Base-by-base conservation (phyloP, 35 echinoderm and acorn worm species). In the Lytechinus variegatus region DNA sequence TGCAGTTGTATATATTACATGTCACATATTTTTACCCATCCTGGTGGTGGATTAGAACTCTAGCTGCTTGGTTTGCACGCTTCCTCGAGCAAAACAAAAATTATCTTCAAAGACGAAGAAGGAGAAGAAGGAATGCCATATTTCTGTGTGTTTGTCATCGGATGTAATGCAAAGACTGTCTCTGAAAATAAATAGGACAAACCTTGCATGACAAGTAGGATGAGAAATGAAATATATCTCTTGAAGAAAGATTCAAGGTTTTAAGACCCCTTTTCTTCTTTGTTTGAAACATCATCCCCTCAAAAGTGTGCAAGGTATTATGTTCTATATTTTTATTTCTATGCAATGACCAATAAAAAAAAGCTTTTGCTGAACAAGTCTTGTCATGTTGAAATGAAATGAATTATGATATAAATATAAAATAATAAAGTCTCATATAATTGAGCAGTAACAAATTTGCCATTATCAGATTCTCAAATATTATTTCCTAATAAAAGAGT, bases 111-210 rank as follows among this genome's bases (percentile, higher is more conserved):
- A 79, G 66, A 24, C 19, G n/a, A 1, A 79, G n/a, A 24, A 79
- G n/a, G 88, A 52, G 52, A 44, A 90, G 28, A 27, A 10, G 88
- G 88, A 90, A 90, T 90, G 88, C 29, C 88, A 44, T 52, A 90
- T 90, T 90, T 90, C 28, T 10, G 88, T 90, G 52, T 90, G 88
- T 90, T 52, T 90, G 88, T 90, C 88, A 90, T 90, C 88, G 52
- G 88, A 44, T 12, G 88, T 90, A 90, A 90, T 90, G 27, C 88
- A 90, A 90, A 44, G 88, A 28, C 88, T 52, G 88, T 52, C 88
- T 90, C 88, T 90, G 52, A 44, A 90, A 90, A 90, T 90, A 90
- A 90, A 90, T 90, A 90, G 6, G 29, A 6, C 29, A n/a, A 44
- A 12, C 52, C 88, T 28, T 44, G 88, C 88, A 44, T 52, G 28